phyloP scores from a whole-genome alignment of 2,888 invertebrate species.

The Dicyrtoma fusca region DNA sequence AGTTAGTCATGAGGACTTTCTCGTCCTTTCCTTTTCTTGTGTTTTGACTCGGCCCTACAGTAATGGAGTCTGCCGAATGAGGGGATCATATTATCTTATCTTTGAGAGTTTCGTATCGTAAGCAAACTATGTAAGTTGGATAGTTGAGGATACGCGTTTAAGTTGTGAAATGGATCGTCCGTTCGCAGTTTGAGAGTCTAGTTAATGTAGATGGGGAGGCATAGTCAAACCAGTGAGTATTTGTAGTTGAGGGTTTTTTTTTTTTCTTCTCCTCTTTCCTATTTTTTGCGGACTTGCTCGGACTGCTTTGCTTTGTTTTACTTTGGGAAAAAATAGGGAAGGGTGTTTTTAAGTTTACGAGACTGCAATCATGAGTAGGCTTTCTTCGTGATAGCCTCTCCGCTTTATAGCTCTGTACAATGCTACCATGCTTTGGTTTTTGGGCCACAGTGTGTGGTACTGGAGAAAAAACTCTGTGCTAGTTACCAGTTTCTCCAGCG shows the following conservation, averaged over 20 bases:
- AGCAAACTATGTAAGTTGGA: no score
- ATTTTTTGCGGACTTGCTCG: no score
- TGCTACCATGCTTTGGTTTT: neutral
- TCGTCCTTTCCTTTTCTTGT: no score
- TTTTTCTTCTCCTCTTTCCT: neutral
- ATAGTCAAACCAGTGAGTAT: neutral
- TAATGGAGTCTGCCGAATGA: no score
- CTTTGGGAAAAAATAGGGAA: constrained; percentile 13
- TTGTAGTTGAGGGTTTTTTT: neutral
- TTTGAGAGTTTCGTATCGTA: no score
- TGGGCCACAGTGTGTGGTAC: neutral
- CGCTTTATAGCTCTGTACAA: constrained; percentile 30
- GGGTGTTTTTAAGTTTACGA: constrained; percentile 34
- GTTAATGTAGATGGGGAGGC: neutral
- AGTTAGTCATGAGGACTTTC: neutral
- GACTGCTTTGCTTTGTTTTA: constrained; percentile 16
- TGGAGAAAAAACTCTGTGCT: no score
- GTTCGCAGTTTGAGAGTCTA: no score
- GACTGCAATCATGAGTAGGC: constrained; percentile 36
- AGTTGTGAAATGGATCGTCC: no score
- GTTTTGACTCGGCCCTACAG: no score
- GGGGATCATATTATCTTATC: no score
- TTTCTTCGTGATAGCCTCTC: constrained; percentile 33
- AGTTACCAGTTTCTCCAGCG: no score
- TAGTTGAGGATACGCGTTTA: no score